Evolutionary conservation across 2,113 vertebrate species (phyloP).

Genomic region (Nyctereutes procyonoides): DNA sequence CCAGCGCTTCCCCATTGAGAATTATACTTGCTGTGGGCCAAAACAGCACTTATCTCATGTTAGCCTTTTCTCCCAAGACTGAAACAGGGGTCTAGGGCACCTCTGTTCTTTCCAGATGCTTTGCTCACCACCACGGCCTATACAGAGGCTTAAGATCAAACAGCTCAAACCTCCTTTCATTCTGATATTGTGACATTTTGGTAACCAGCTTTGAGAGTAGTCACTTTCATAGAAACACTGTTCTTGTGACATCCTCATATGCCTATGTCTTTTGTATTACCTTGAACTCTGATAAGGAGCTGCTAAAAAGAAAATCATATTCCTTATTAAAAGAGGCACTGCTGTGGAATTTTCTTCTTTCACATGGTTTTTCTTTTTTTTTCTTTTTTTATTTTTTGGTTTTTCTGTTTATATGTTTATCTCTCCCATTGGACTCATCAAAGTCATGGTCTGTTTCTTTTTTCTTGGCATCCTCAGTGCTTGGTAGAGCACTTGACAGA

Average conservation of each 20-base stretch:
- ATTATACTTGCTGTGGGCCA: too few species aligned
- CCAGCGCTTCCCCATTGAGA: too few species aligned
- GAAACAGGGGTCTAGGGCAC: background rate
- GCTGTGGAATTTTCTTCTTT: background rate
- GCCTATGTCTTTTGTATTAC: background rate
- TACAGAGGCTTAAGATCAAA: background rate
- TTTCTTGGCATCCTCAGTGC: background rate
- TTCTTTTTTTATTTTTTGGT: background rate
- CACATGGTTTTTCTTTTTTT: background rate
- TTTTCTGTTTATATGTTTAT: background rate
- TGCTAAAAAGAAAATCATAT: background rate
- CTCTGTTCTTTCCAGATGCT: background rate
- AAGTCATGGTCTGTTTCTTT: background rate
- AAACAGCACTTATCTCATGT: background rate
- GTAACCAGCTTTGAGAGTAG: background rate
- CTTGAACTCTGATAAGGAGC: background rate
- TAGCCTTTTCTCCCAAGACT: background rate
- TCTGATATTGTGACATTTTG: background rate
- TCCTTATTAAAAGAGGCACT: background rate
- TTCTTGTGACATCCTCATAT: background rate
- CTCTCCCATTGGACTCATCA: background rate
- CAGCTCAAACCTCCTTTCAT: background rate
- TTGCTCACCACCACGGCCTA: background rate
- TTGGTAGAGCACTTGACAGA: background rate
- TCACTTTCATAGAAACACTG: background rate